A percentile compares a stretch with the other conserved stretches of the same genome.
These are phyloP conservation scores for Lates calcarifer DNA, from an alignment of 2,113 vertebrate genomes.

Conservation along the genomic window DNA sequence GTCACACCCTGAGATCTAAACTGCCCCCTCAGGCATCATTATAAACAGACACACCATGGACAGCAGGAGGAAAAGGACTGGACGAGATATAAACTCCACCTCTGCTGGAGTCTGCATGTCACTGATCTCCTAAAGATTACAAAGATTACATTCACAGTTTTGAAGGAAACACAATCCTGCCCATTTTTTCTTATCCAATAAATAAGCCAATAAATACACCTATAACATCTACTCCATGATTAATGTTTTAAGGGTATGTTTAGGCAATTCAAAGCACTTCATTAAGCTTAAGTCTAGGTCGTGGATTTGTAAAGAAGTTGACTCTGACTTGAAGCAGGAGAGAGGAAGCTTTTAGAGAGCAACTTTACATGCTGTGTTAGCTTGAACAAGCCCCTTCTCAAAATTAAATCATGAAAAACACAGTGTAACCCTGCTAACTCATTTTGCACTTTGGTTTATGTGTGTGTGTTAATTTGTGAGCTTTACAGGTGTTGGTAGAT, in stretches of 20 bases:
- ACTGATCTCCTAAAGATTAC: no score
- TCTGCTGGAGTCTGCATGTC: background rate
- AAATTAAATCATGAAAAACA: background rate
- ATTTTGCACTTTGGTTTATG: background rate
- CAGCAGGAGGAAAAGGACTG: conserved; percentile 34
- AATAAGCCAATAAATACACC: no score
- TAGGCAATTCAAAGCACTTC: background rate
- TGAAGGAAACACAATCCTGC: no score
- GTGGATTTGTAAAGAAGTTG: background rate
- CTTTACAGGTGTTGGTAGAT: background rate
- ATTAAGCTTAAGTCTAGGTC: no score
- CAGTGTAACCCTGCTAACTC: background rate
- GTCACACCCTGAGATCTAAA: conserved; percentile 26
- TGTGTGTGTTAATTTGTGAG: background rate
- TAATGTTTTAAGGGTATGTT: background rate
- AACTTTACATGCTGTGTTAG: no score
- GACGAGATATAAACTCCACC: background rate
- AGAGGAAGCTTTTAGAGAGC: background rate
- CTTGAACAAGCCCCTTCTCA: no score
- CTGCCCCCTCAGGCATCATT: background rate
- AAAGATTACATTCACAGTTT: background rate
- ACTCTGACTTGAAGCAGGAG: background rate
- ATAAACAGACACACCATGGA: conserved; percentile 1
- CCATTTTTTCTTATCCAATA: background rate
- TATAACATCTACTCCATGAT: background rate